Evolutionary conservation across 30 jellyfish, hydroid and myxozoan genomes (phyloP).

Genomic region (Aurelia aurita complex sp. Pacific): DNA sequence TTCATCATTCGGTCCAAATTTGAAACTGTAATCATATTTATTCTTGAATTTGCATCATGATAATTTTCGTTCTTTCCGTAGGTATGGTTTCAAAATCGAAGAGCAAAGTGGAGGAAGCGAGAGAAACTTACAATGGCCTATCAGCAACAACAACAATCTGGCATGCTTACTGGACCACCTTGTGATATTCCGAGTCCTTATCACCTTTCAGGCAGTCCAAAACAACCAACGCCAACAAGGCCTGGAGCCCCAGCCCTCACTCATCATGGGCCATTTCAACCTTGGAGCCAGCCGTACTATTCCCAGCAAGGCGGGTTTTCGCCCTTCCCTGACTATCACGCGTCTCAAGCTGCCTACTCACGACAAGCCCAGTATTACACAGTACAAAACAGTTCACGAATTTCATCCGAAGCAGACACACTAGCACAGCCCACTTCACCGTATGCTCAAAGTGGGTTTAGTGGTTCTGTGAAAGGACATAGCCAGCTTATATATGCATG

Average conservation of each 20-base stretch:
- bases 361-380: constrained; percentile 56
- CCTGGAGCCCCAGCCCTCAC: constrained; percentile 84
- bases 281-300: constrained; percentile 91
- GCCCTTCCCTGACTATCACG: constrained; percentile 92
- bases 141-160: constrained; percentile 74
- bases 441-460: constrained; percentile 71
- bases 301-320: constrained; percentile 84
- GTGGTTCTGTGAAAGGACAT: constrained; percentile 80
- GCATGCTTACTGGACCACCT: constrained; percentile 50
- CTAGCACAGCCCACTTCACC: constrained; percentile 72
- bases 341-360: constrained; percentile 59
- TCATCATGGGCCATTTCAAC: constrained; percentile 95
- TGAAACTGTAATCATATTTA: no score
- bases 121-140: constrained; percentile 80
- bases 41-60: background rate
- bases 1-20: no score
- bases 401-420: constrained; percentile 63
- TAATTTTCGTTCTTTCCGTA: constrained; percentile 14
- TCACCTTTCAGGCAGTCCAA: constrained; percentile 89
- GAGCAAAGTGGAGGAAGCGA: constrained; percentile 99
- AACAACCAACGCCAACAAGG: constrained; percentile 79
- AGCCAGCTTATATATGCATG: constrained; percentile 78
- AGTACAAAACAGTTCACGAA: constrained; percentile 62
- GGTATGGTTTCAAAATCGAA: constrained; percentile 99
- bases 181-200: constrained; percentile 87